Base-by-base conservation (phyloP, 2,888 invertebrate genomes). In the Acleris laterana region DNA sequence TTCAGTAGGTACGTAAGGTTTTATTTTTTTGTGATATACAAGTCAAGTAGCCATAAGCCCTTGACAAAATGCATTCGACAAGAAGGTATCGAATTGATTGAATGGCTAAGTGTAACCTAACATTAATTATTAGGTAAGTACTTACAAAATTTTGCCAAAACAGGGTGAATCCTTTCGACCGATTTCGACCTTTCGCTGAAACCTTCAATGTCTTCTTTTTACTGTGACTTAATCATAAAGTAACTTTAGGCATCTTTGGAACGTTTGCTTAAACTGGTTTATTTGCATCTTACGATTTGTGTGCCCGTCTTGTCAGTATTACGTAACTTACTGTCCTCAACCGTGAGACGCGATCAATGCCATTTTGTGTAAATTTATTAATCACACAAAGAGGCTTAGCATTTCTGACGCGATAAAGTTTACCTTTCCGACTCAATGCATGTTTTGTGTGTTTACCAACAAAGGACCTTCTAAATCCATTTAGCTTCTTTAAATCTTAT, bases 261-360 rank as follows among this genome's bases (percentile, higher is more conserved):
- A 55, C 19, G 46, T 65, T 61, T 61, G 42, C 55, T 20, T 20
- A 62, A 62, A 66, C 66, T 57, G 52, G 66, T 62, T 62, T 66
- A 62, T 66, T 65, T 62, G 66, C 61, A 66, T 62, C 25, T 32
- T 57, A 22, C 46, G 56, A 57, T 62, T 62, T 66, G 62, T 61
- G 56, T 62, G 62, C 19, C 46, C 44, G 61, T 62, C 50, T 62
- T 42, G 56, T 62, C 42, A 63, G 38, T 48, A 52, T 62, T 66
- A 62, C 66, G 66, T 66, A 66, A 66, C 61, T 20, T 25, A 64
- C 60, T 65, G 55, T 50, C 60, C 60, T 64, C 59, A 64, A 59
- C 64, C 53, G 59, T 65, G 65, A 61, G 65, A 61, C 13, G 65
- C 50, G 55, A 65, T 65, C 60, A 61, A 65, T 65, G 60, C 60